Percentiles rank a stretch among this genome's conserved stretches.
Evolutionary conservation across 2,797 vertebrate species (phyloP).

Genomic region (Tragelaphus eurycerus): DNA sequence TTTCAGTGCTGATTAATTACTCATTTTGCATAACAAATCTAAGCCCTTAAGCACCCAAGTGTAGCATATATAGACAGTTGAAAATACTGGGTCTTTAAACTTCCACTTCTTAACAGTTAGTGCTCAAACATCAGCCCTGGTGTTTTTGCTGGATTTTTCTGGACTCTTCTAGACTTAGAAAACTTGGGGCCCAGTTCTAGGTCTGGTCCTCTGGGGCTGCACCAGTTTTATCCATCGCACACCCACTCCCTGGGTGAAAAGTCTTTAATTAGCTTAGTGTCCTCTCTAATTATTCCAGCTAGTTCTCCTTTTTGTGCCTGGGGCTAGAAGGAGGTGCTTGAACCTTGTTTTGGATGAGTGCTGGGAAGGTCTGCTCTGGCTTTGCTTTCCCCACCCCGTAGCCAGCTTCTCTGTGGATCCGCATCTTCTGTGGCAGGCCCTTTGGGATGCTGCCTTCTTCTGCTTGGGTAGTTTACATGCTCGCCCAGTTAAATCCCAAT

Average conservation of each 20-base stretch:
- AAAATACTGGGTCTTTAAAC: constrained; percentile 25
- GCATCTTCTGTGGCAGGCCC: not conserved
- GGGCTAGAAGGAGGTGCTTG: constrained; percentile 23
- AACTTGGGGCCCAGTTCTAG: constrained; percentile 59
- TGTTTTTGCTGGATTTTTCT: constrained; percentile 26
- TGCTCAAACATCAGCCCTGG: not conserved
- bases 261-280: constrained; percentile 72
- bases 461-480: not conserved
- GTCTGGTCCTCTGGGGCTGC: constrained; percentile 65
- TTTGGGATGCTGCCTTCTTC: not conserved
- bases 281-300: constrained; percentile 61
- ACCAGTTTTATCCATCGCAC: constrained; percentile 56
- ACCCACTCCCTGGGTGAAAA: constrained; percentile 43
- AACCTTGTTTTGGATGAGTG: not conserved
- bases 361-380: not conserved
- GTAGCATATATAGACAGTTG: not conserved
- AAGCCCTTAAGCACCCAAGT: not conserved
- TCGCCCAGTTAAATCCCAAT: not conserved
- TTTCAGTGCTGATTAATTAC: constrained; percentile 45
- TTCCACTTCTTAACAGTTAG: not conserved
- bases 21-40: constrained; percentile 50
- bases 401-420: not conserved
- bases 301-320: constrained; percentile 30
- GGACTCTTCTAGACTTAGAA: constrained; percentile 54
- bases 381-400: not conserved